These are phyloP conservation scores for Cephalophus harveyi DNA, from an alignment of 2,113 vertebrate species.

Conservation along the genomic window DNA sequence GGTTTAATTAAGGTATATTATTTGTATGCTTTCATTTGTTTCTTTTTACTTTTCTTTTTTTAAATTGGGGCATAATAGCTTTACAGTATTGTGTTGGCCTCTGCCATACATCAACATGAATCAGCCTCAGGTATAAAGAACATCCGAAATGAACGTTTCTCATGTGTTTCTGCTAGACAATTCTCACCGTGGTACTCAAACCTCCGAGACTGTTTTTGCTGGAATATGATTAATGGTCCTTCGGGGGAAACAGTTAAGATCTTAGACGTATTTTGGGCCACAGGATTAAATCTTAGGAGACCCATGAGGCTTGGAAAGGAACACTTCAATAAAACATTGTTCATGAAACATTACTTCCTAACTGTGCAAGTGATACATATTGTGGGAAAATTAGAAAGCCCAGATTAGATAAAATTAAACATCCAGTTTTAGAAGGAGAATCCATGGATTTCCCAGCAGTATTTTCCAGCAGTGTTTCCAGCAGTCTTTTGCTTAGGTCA, in stretches of 20 bases:
- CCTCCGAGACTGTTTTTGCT: neutral
- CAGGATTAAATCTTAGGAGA: neutral
- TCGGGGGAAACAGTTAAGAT: neutral
- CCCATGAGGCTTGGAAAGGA: neutral
- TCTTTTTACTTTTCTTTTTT: neutral
- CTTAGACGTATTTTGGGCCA: neutral
- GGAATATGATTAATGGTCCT: neutral
- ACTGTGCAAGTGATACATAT: neutral
- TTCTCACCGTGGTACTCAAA: neutral
- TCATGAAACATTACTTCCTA: neutral
- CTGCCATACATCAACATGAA: neutral
- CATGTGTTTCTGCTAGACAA: accelerated
- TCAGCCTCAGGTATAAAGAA: neutral
- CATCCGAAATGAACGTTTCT: neutral
- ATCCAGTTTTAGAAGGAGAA: neutral
- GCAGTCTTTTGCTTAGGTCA: neutral
- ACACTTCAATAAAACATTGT: neutral
- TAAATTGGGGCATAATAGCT: neutral
- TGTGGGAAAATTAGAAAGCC: neutral
- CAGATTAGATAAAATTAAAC: neutral
- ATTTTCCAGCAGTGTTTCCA: neutral
- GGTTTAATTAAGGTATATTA: neutral
- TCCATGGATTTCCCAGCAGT: neutral
- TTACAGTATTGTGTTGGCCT: neutral
- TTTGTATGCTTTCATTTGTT: neutral